Base-by-base conservation (phyloP, 2,888 invertebrate genomes). In the Choristoneura rosaceana region DNA sequence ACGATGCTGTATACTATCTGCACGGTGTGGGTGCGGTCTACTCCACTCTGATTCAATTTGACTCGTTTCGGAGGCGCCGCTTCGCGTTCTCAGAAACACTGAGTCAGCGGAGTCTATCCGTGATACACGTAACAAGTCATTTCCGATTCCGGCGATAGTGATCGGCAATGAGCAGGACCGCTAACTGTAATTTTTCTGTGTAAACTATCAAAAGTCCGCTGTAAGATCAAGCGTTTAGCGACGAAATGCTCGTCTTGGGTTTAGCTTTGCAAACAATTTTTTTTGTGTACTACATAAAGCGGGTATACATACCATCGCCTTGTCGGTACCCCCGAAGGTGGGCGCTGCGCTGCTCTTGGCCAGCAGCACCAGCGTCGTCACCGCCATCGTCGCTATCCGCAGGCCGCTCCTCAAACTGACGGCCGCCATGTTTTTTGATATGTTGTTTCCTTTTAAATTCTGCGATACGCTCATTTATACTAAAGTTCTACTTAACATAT, bases 311-410 rank as follows among this genome's bases (percentile, higher is more conserved):
- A 94, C 94, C 92, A 92, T 94, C 38, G 94, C 94, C 75, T 88
- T 92, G 76, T 92, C 91, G 15, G 93, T 88, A 70, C 83, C 85
- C 10, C 90, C 92, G 79, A 91, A 90, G 77, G 91, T 79, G 14
- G 94, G 94, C 55, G 94, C 94, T 14, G 93, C 93, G 75, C 91
- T 89, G 74, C 88, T 88, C 77, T 87, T 87, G 63, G 88, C 87
- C 17, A 92, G 81, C 75, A 90, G 85, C 63, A 90, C 86, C 77
- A 92, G 79, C 17, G 88, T 83, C 63, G 83, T 85, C 74, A 82
- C 81, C 78, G 80, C 80, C 78, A 87, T 86, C 89, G 89, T 89
- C 65, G 89, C 71, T 83, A 91, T 84, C 84, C 91, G 87, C 81
- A 92, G 80, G 77, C 89, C 89, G 80, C 84, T 88, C 76, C 85